Conservation (phyloP, 2,888 invertebrate species). For the Amphipyra tragopoginis region DNA sequence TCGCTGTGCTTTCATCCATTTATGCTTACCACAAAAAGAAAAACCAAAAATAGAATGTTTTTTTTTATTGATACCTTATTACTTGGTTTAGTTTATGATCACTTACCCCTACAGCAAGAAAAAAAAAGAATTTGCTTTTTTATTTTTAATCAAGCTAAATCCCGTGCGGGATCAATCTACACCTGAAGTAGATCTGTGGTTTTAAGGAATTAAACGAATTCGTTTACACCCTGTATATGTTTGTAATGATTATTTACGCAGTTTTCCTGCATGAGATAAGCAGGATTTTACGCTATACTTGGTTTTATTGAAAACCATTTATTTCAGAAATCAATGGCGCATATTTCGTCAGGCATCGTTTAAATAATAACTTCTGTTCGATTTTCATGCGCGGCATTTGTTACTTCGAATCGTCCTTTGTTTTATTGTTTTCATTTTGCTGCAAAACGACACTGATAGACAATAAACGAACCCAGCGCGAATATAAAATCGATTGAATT, state of each 20-base stretch:
- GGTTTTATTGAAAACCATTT: slow-evolving; percentile 3
- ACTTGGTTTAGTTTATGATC: no score
- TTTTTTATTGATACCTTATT: no score
- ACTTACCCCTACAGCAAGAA: no score
- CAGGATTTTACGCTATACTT: background rate
- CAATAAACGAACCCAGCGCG: slow-evolving; percentile 5
- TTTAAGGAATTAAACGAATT: no score
- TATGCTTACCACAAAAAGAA: no score
- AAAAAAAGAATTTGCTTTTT: no score
- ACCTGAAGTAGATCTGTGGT: no score
- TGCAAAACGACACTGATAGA: slow-evolving; percentile 12
- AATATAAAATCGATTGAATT: slow-evolving; percentile 11
- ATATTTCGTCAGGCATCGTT: slow-evolving; percentile 20
- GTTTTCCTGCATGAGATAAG: slow-evolving; percentile 2
- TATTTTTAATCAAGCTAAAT: no score
- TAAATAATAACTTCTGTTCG: slow-evolving; percentile 2
- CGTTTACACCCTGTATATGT: no score
- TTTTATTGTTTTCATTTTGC: slow-evolving; percentile 21
- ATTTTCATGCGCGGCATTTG: slow-evolving; percentile 33
- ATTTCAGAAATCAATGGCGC: background rate
- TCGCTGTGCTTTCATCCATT: no score
- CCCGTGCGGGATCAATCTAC: no score
- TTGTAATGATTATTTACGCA: background rate
- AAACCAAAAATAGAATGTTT: no score
- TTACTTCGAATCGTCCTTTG: slow-evolving; percentile 27